phyloP scores from a whole-genome alignment of 2,888 invertebrate genomes.

The Pyralis farinalis region DNA sequence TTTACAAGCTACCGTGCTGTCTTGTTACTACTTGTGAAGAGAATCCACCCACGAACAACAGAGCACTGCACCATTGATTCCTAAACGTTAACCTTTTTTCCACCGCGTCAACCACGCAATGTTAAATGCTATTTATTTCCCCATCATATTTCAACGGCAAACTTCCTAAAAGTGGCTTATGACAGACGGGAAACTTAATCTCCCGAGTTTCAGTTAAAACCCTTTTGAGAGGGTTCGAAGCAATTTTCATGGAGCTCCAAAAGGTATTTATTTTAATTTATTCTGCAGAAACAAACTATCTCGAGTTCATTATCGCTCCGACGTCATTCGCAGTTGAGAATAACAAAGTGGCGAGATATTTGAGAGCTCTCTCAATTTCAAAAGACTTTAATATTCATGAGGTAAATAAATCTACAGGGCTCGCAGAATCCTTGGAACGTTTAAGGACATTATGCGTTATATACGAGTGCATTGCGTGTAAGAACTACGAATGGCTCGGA shows the following conservation, averaged over 20 bases:
- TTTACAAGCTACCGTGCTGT: too few species aligned
- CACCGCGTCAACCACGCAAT: too few species aligned
- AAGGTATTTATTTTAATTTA: slow-evolving; percentile 40
- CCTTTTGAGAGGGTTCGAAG: slow-evolving; percentile 4
- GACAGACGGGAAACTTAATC: slow-evolving; percentile 2
- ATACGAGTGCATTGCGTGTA: slow-evolving; percentile 4
- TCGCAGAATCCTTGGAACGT: not conserved
- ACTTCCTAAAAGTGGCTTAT: slow-evolving; percentile 4
- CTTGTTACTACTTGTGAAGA: too few species aligned
- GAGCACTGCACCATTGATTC: too few species aligned
- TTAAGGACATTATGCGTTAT: slow-evolving; percentile 6
- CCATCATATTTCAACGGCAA: slow-evolving; percentile 1
- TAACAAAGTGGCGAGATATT: slow-evolving; percentile 52
- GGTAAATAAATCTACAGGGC: slow-evolving; percentile 29
- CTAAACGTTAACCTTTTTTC: too few species aligned
- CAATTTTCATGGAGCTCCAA: slow-evolving; percentile 18
- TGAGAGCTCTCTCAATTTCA: slow-evolving; percentile 47
- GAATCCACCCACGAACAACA: too few species aligned
- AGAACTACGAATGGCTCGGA: slow-evolving; percentile 1
- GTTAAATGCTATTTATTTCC: not conserved
- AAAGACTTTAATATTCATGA: slow-evolving; percentile 57
- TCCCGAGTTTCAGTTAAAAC: slow-evolving; percentile 1
- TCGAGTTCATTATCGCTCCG: slow-evolving; percentile 37
- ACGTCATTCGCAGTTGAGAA: slow-evolving; percentile 36
- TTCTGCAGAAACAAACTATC: slow-evolving; percentile 36